Base-by-base conservation (phyloP, 1,140 invertebrate species). In the Tetramorium simillimum region DNA sequence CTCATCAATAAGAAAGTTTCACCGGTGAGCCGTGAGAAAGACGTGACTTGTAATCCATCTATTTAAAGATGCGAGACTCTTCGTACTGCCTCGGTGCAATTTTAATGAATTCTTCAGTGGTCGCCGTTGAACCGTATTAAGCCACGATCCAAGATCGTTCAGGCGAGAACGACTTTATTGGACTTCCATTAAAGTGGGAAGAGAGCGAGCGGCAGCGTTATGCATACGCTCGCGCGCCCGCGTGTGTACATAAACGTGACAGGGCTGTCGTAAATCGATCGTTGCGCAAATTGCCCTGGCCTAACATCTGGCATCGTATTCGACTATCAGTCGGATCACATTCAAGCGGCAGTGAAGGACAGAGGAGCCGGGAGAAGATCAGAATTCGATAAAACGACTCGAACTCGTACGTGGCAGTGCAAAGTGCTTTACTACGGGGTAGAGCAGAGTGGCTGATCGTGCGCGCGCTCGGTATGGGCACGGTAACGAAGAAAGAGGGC, bases 291-390 rank as follows among this genome's bases (percentile, higher is more conserved):
- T 92, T 92, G 88, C 89, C 89, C 87, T 88, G 88, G 85, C 82
- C 86, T 85, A 91, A 91, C 89, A 92, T 93, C 88, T 91, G 89
- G 86, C 80, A 84, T 86, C 85, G 51, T 40, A 91, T 92, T 92
- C 92, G 92, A 92, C 92, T 93, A 92, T 93, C 90, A 86, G 91
- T 85, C 90, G 78, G 87, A 93, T 94, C 93, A 88, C 91, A 80
- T 92, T 87, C 90, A 76, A 24, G 7, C 46, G 62, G 67, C 73
- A 63, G 58, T 86, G 86, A 92, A 90, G 88, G 85, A 91, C 85
- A 75, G 72, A 84, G 53, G 40, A 70, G 77, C 67, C 65, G 70
- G 72, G 65, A 86, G 78, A 81, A 92, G 90, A 93, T 93, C 78
- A 82, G 87, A 77, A 88, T 90, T 92, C 88, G 92, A 93, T 92